Evolutionary conservation across 2,888 invertebrate species (phyloP), one percentile per base, ranked within the genome.

Genomic region (Notodonta dromedarius): DNA sequence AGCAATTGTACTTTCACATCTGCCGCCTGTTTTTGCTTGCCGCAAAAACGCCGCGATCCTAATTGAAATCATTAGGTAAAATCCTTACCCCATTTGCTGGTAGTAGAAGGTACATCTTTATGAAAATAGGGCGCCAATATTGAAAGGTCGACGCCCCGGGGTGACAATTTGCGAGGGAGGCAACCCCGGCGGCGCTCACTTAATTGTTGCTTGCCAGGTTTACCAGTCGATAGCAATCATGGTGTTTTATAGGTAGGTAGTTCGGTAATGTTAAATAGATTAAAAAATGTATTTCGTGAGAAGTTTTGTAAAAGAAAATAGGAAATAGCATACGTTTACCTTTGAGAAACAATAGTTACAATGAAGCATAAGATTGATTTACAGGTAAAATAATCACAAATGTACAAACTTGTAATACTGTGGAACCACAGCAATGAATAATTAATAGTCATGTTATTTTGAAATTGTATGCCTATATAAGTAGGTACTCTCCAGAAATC

Each of bases 101-200:
- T 4, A 9, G 13, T 35, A 24, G 14, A 52, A 35, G 9, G 32
- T 32, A 24, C 24, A 35, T 53, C 39, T 35, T 60, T 40, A 55
- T 55, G 40, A 55, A 55, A 40, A 55, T 55, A 7, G 40, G 55
- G 16, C 55, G 55, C 13, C 40, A 39, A 35, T 53, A 35, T 53
- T 53, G 13, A 40, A 55, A 55, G 55, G 55, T 55, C 55, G 55
- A 50, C 56, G 58, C 54, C 24, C 44, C 65, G 61, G 63, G 62
- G 58, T 58, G 65, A 63, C 65, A 61, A 60, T 67, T 70, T 64
- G 39, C 59, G 59, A 60, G 57, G 53, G 53, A 11, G 35, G 16
- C 12, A 11, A 40, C n/a, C 40, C 40, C 55, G 4, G 53, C 5
- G 55, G 40, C 14, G 40, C 8, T 13, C 8, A 16, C 14, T n/a